Conservation (phyloP, 2,888 invertebrate genomes). For the Hirudinaria manillensis region DNA sequence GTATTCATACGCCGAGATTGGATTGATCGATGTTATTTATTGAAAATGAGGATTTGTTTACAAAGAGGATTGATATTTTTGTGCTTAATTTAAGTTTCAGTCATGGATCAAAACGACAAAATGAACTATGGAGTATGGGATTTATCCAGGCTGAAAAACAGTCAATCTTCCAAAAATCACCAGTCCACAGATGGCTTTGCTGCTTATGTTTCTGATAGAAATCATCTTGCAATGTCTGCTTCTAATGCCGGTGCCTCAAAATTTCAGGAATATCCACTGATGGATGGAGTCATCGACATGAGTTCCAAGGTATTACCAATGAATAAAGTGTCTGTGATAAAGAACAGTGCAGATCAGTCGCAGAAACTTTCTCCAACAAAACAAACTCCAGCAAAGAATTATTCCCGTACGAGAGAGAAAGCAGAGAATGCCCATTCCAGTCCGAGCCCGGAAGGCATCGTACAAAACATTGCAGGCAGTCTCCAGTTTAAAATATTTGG, state of each 20-base stretch:
- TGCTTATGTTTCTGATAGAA: neutral
- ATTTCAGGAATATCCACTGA: constrained; percentile 14
- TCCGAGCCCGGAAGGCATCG: neutral
- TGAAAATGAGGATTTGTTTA: too few species aligned
- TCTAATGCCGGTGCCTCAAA: constrained; percentile 16
- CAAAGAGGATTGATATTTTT: too few species aligned
- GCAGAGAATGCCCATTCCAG: neutral
- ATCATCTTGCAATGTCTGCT: neutral
- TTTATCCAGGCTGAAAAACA: constrained; percentile 16
- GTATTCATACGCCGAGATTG: too few species aligned
- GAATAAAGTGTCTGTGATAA: constrained; percentile 16
- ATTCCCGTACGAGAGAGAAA: neutral
- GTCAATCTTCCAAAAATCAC: neutral
- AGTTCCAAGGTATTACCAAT: constrained; percentile 4
- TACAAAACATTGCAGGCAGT: neutral
- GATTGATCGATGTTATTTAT: too few species aligned
- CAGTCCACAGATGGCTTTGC: neutral
- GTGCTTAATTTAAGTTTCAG: neutral
- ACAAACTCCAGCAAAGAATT: neutral
- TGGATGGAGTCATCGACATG: constrained; percentile 27
- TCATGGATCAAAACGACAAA: constrained; percentile 23
- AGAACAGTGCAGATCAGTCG: neutral
- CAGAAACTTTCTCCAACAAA: constrained; percentile 1
- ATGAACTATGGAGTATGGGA: constrained; percentile 15
- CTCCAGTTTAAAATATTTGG: constrained; percentile 18